A percentile compares a stretch with the other conserved stretches of the same genome.
Evolutionary conservation across 1,140 invertebrate species (phyloP).

Genomic region (Harlomillsia oculata): DNA sequence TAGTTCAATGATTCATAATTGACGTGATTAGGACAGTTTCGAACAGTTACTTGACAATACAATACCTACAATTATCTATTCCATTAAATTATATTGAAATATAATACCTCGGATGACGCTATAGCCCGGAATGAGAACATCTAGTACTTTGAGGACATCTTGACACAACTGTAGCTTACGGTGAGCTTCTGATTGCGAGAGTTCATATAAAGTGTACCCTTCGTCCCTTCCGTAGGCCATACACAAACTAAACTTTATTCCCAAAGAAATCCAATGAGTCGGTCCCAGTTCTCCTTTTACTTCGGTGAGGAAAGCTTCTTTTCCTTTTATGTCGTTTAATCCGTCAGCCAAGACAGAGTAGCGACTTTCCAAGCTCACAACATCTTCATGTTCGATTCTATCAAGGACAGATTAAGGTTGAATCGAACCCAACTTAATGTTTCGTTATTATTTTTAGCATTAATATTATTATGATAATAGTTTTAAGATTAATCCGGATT

Average conservation of each 20-base stretch:
- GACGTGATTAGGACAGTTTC: not conserved
- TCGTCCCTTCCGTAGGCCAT: slow-evolving; percentile 40
- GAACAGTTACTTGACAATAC: too few relatives aligned
- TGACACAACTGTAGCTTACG: slow-evolving; percentile 63
- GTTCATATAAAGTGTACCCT: slow-evolving; percentile 53
- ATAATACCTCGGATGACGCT: slow-evolving; percentile 61
- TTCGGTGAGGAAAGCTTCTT: slow-evolving; percentile 26
- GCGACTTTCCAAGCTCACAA: slow-evolving; percentile 7
- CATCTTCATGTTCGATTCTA: too few relatives aligned
- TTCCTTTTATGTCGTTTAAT: slow-evolving; percentile 11
- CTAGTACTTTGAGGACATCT: slow-evolving; percentile 55
- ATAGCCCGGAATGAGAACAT: slow-evolving; percentile 63
- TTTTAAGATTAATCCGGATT: not conserved
- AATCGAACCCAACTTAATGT: too few relatives aligned
- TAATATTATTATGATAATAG: too few relatives aligned
- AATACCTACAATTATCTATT: too few relatives aligned
- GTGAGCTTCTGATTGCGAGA: slow-evolving; percentile 60
- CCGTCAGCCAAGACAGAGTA: not conserved
- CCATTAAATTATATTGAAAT: too few relatives aligned
- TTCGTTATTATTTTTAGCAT: too few relatives aligned
- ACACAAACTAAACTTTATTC: slow-evolving; percentile 29
- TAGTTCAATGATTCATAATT: not conserved
- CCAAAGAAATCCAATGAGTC: slow-evolving; percentile 32
- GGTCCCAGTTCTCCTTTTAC: slow-evolving; percentile 27
- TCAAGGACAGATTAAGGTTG: too few relatives aligned